phyloP scores from a whole-genome alignment of 2,888 invertebrate species.

The Lydus trimaculatus region DNA sequence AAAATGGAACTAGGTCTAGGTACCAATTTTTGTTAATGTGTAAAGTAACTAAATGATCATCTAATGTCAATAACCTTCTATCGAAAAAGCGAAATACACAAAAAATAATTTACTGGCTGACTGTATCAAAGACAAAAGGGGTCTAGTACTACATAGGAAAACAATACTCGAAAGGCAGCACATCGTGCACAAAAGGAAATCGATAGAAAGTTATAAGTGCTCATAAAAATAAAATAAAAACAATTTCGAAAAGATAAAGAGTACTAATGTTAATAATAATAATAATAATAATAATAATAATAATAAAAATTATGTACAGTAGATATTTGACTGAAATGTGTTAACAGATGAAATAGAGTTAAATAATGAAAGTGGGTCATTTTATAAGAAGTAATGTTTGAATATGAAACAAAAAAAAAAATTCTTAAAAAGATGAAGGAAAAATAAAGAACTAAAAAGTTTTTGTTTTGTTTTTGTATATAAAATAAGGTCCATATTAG shows the following conservation, averaged over 20 bases:
- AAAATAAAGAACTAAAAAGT: too few relatives aligned
- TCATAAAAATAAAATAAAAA: slow-evolving; percentile 38
- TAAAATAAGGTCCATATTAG: neutral
- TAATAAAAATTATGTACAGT: slow-evolving; percentile 46
- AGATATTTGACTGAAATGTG: slow-evolving; percentile 11
- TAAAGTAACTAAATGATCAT: slow-evolving; percentile 47
- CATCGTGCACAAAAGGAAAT: slow-evolving; percentile 47
- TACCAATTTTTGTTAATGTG: neutral
- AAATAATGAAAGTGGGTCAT: neutral
- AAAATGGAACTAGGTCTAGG: neutral
- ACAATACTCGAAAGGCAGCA: slow-evolving; percentile 40
- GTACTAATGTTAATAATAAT: slow-evolving; percentile 23
- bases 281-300: too few relatives aligned
- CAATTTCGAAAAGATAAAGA: slow-evolving; percentile 25
- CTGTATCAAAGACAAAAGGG: slow-evolving; percentile 42
- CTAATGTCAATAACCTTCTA: slow-evolving; percentile 54
- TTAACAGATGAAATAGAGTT: neutral
- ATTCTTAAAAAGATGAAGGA: too few relatives aligned
- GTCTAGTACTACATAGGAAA: slow-evolving; percentile 46
- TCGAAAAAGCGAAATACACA: slow-evolving; percentile 51
- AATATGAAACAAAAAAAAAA: neutral
- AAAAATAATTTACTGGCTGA: slow-evolving; percentile 41
- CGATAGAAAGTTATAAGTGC: slow-evolving; percentile 57
- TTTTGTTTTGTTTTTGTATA: too few relatives aligned
- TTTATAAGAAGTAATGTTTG: neutral